Conservation (phyloP, 2,888 invertebrate species). For the Clusia tigrina region DNA sequence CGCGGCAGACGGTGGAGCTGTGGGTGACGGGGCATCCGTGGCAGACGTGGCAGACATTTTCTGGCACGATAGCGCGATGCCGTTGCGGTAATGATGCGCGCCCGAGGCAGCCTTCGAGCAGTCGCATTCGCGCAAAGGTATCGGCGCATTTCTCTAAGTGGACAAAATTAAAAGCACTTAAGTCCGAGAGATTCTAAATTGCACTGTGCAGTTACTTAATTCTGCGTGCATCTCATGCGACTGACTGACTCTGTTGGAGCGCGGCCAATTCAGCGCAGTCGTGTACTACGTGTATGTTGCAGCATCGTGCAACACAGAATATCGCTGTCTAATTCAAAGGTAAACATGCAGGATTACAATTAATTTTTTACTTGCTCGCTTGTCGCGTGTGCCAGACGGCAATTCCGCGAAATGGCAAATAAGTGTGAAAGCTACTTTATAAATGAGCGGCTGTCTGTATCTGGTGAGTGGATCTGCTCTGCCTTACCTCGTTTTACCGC, state of each 20-base stretch:
- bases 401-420: too few species aligned
- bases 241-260: neutral
- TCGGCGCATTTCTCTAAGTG: constrained; percentile 17
- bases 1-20: too few species aligned
- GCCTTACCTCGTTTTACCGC: neutral
- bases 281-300: neutral
- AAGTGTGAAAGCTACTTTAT: too few species aligned
- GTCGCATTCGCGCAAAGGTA: neutral
- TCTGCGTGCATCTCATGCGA: neutral
- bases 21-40: neutral
- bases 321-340: neutral
- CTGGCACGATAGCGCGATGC: neutral
- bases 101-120: neutral
- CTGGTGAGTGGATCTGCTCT: too few species aligned
- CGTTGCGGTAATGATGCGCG: neutral
- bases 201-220: neutral
- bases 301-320: neutral
- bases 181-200: constrained; percentile 1
- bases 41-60: too few species aligned
- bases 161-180: constrained; percentile 19
- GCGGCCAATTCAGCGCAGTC: neutral
- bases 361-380: neutral
- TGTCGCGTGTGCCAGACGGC: neutral
- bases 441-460: too few species aligned
- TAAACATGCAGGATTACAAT: neutral